Evolutionary conservation across 2,113 vertebrate species (phyloP).

Genomic region (Mormoops blainvillei): DNA sequence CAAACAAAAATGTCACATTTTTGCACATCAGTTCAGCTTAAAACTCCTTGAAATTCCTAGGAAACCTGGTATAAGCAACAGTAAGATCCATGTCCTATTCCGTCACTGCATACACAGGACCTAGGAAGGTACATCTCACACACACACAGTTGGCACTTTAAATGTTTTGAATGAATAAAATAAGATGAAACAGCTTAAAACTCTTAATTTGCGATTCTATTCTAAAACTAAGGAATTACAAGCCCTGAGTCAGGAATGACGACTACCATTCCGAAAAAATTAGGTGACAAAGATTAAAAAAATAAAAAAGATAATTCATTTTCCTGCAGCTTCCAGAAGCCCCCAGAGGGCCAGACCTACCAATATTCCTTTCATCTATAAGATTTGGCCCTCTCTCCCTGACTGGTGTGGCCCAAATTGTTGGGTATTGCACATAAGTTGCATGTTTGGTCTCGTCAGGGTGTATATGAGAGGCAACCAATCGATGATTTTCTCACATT

Average conservation of each 20-base stretch:
- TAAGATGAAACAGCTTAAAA: neutral
- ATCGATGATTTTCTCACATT: no score
- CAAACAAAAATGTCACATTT: neutral
- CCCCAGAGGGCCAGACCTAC: neutral
- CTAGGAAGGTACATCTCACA: neutral
- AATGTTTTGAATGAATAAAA: neutral
- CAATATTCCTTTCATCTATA: neutral
- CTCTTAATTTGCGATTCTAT: neutral
- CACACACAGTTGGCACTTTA: neutral
- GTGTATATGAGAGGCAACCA: no score
- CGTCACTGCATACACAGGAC: accelerated
- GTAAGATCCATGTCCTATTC: neutral
- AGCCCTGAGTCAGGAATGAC: neutral
- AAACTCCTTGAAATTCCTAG: neutral
- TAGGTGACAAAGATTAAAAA: neutral
- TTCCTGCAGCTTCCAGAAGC: neutral
- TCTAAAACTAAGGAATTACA: neutral
- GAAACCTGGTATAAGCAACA: neutral
- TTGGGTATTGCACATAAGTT: no score
- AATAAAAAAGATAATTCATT: neutral
- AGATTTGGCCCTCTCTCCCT: neutral
- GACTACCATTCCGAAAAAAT: neutral
- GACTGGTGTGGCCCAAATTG: no score
- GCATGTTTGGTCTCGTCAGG: no score
- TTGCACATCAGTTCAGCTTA: neutral